These are phyloP conservation scores for Narcine bancroftii DNA, from an alignment of 2,113 vertebrate genomes.

Conservation along the genomic window DNA sequence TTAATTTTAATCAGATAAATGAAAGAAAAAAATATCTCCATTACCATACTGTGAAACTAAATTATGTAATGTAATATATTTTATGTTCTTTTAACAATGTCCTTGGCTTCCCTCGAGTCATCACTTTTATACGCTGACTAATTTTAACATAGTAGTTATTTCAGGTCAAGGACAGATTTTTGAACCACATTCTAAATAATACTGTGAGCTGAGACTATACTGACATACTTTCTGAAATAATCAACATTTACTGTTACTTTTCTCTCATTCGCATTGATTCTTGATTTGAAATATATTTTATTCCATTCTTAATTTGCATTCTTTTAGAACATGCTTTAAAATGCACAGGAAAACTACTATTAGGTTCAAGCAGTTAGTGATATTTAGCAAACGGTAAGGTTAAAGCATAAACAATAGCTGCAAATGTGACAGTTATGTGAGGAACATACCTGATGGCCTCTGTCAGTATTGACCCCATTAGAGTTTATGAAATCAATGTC, in stretches of 20 bases:
- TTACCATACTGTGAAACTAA: not conserved
- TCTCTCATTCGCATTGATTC: not conserved
- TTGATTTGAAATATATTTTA: not conserved
- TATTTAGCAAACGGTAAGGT: not conserved
- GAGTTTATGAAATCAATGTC: not conserved
- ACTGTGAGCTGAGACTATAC: not conserved
- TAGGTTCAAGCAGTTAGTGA: not conserved
- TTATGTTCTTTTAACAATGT: conserved; percentile 19
- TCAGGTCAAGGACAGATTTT: conserved; percentile 4
- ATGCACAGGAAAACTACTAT: not conserved
- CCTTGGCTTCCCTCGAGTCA: not conserved
- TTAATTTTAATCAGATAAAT: conserved; percentile 21
- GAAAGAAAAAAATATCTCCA: not conserved
- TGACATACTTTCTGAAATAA: not conserved
- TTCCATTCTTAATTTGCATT: not conserved
- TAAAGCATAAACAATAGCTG: not conserved
- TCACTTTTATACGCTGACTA: not conserved
- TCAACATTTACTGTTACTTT: not conserved
- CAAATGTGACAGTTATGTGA: not conserved
- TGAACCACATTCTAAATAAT: not conserved
- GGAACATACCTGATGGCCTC: too few species aligned
- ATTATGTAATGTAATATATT: conserved; percentile 23
- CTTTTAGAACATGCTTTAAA: not conserved
- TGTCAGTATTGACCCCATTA: not conserved
- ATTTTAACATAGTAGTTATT: conserved; percentile 15